Evolutionary conservation across 2,797 vertebrate species (phyloP), one percentile per base, ranked within the genome.

Genomic region (Gymnodraco acuticeps): DNA sequence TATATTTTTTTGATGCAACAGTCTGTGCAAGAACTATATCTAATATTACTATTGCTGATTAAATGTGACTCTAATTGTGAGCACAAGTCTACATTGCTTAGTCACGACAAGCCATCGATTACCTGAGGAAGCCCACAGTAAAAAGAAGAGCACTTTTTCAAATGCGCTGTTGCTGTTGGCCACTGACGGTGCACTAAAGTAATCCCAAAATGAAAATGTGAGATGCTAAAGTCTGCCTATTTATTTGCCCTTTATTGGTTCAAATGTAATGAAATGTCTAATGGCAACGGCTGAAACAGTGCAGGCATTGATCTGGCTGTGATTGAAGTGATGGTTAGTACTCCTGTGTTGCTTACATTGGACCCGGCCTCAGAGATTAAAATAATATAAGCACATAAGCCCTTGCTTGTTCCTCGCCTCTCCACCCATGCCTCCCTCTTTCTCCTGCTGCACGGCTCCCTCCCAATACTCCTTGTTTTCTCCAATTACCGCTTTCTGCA

Each of bases 351-450:
- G 94, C 89, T 96, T 95, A 94, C 88, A 83, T 93, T 95, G 91
- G 94, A 92, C 76, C 81, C 2, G 75, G 84, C 66, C 91, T 90
- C 89, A 83, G 85, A 94, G 92, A 94, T 95, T 94, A 93, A 90
- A 95, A 95, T 94, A 95, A 95, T 93, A 95, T 93, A 77, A 86
- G 84, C 75, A 80, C 83, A 95, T 90, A 94, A 94, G 92, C 85
- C 87, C 66, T 80, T 33, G 70, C 89, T 92, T 95, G 94, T 95
- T 95, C 87, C 75, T 52, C 23, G 5, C 60, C 60, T 72, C 76
- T 85, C 88, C 66, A 23, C 70, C 68, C 75, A 50, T 59, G 12
- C 60, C 54, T 55, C 74, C 61, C 48, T 48, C 73, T 73, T 19
- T 9, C 58, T 72, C 54, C 64, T 59, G 38, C 69, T 77, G 33